Base-by-base conservation (phyloP, 1,140 invertebrate genomes). In the Hylaeus anthracinus region DNA sequence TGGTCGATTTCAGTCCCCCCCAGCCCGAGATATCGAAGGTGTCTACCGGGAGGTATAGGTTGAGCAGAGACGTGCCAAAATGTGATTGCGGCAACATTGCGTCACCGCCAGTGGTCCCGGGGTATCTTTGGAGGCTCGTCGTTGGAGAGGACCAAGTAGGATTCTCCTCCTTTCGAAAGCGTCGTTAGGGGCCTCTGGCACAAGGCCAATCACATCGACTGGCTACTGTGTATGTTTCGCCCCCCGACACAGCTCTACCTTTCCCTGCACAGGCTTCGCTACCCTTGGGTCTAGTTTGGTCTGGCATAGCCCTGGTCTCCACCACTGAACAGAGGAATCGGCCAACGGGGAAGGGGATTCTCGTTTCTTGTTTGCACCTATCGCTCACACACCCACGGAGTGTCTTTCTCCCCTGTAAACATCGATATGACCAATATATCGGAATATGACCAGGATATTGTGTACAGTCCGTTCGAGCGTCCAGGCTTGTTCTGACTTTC, bases 41-140 rank as follows among this genome's bases (percentile, higher is more conserved):
- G 77, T 14, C 70, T 75, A 76, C 64, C 26, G 55, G 9, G 60
- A 60, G 86, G 86, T 88, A 79, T 79, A 86, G 85, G 85, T 79
- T 86, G 72, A 75, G 75, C 37, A 79, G 85, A 87, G 85, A 79
- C 85, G 86, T 87, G 90, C 90, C 90, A 92, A 92, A 92, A 91
- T 92, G 90, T 92, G 91, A 92, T 92, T 91, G 90, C 88, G 89
- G 90, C 90, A 92, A 92, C 89, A 91, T 92, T 92, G 90, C 90
- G 90, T 92, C 91, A 92, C 88, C 89, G 86, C 86, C 86, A 88
- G 87, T 85, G 88, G 84, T 88, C 88, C 81, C 79, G 84, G 82
- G 90, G 86, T 91, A 92, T 92, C 90, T 91, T 90, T 88, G 86
- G 78, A 89, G 86, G 81, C 83, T 91, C 86, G 90, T 89, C 85